Conservation (phyloP, 2,888 invertebrate species). For the Nasonia oneida region DNA sequence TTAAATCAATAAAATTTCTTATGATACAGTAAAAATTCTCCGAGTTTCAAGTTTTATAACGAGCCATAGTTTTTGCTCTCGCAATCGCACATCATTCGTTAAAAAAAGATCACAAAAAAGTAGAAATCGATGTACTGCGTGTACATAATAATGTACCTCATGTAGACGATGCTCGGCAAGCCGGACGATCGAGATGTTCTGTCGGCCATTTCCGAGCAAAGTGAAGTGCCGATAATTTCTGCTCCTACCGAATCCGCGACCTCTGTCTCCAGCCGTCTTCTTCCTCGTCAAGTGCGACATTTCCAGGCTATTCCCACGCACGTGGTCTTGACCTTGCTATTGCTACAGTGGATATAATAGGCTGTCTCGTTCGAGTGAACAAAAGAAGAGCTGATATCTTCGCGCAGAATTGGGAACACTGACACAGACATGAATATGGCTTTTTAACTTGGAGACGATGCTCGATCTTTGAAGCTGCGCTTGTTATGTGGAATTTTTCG, state of each 20-base stretch:
- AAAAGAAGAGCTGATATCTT: not conserved
- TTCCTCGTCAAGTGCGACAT: slow-evolving; percentile 66
- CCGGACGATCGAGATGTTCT: slow-evolving; percentile 64
- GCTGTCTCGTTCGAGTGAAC: not conserved
- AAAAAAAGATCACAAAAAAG: not conserved
- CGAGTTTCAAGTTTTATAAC: not conserved
- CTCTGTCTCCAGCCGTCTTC: slow-evolving; percentile 59
- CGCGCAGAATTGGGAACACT: not conserved
- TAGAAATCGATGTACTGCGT: not conserved
- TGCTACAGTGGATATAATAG: not conserved
- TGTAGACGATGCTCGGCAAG: slow-evolving; percentile 73
- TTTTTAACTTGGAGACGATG: slow-evolving; percentile 9
- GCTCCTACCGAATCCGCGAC: slow-evolving; percentile 51
- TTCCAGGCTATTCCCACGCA: slow-evolving; percentile 21
- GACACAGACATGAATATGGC: not conserved
- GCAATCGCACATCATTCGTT: not conserved
- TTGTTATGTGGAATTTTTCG: not conserved
- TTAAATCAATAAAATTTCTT: slow-evolving; percentile 26
- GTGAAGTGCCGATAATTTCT: slow-evolving; percentile 68
- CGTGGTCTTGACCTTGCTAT: not conserved
- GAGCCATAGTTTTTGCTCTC: not conserved
- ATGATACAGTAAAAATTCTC: not conserved
- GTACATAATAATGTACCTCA: slow-evolving; percentile 69
- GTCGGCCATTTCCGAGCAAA: slow-evolving; percentile 69
- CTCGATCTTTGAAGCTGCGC: not conserved